Conservation (phyloP, 2,888 invertebrate species). For the Agriopis marginaria region DNA sequence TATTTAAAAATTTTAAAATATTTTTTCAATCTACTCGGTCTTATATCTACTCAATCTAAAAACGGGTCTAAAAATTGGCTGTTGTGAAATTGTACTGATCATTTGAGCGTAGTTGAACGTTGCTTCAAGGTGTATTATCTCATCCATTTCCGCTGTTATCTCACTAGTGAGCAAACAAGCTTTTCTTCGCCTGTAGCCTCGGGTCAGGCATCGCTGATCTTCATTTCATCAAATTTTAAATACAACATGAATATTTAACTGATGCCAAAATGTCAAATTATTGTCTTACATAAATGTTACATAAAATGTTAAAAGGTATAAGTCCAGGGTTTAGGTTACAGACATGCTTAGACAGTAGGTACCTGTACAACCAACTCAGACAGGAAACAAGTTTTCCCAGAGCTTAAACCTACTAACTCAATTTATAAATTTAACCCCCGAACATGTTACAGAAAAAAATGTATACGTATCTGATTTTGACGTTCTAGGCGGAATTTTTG, state of each 20-base stretch:
- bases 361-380: too few relatives aligned
- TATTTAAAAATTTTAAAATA: too few relatives aligned
- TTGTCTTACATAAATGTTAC: not conserved
- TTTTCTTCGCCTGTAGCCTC: constrained; percentile 25
- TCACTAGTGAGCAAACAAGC: constrained; percentile 49
- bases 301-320: too few relatives aligned
- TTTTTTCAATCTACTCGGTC: constrained; percentile 37
- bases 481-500: not conserved
- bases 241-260: not conserved
- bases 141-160: constrained; percentile 66
- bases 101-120: constrained; percentile 57
- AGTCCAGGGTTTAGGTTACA: too few relatives aligned
- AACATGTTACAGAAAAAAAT: not conserved
- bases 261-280: not conserved
- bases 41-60: constrained; percentile 43
- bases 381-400: too few relatives aligned
- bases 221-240: not conserved
- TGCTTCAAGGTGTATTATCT: constrained; percentile 65
- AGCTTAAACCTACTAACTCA: too few relatives aligned
- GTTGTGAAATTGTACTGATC: constrained; percentile 59
- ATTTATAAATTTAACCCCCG: not conserved
- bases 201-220: constrained; percentile 2
- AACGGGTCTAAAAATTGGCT: constrained; percentile 56
- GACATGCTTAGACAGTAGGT: too few relatives aligned
- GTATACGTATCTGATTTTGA: not conserved